Percentiles rank a stretch among this genome's conserved stretches.
Evolutionary conservation across 2,888 invertebrate genomes (phyloP).

Genomic region (Epinotia bilunana): DNA sequence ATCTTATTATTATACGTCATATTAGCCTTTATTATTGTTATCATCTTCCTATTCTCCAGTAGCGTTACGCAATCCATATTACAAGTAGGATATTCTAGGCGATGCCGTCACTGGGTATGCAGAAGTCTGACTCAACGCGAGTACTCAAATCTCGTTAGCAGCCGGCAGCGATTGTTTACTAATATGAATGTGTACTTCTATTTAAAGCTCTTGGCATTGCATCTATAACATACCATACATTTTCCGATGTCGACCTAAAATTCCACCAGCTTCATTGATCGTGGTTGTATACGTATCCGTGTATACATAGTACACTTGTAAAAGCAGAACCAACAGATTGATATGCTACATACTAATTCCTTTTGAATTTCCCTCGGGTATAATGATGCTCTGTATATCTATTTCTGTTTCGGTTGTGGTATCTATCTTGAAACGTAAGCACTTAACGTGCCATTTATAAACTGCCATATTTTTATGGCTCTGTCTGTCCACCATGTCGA

Average conservation of each 20-base stretch:
- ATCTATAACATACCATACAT: not conserved
- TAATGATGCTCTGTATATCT: conserved; percentile 73
- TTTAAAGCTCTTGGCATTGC: conserved; percentile 25
- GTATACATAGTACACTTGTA: not conserved
- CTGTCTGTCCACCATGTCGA: not conserved
- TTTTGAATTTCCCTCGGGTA: conserved; percentile 77
- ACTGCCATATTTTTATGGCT: conserved; percentile 9
- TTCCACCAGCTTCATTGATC: not conserved
- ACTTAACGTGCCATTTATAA: conserved; percentile 21
- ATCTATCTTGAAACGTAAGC: conserved; percentile 53
- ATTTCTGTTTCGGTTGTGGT: conserved; percentile 62
- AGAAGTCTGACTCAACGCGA: conserved; percentile 45
- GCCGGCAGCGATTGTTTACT: conserved; percentile 67
- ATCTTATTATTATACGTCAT: conserved; percentile 8
- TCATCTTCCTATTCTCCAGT: not conserved
- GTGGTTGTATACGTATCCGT: conserved; percentile 1
- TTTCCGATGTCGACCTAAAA: not conserved
- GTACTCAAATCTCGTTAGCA: conserved; percentile 48
- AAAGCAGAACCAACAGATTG: conserved; percentile 16
- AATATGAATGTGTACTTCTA: conserved; percentile 52
- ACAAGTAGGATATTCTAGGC: conserved; percentile 26
- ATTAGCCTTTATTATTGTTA: not conserved
- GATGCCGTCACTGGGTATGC: conserved; percentile 44
- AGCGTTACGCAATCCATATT: conserved; percentile 7
- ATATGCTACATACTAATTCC: conserved; percentile 62